Evolutionary conservation across 1,140 invertebrate genomes (phyloP).

Genomic region (Neodiprion pinetum): DNA sequence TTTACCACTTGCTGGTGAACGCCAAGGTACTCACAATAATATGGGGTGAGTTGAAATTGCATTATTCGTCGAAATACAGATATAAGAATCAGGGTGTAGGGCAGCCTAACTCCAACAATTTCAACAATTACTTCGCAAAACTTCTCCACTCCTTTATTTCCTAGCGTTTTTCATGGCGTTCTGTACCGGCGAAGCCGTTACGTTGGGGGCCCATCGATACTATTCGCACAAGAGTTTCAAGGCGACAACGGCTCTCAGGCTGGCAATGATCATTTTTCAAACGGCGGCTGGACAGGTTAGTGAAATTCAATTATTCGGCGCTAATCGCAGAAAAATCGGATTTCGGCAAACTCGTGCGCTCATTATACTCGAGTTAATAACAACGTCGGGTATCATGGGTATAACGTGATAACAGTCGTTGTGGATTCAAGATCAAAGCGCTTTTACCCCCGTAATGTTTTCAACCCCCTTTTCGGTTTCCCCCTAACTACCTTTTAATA

Average conservation of each 20-base stretch:
- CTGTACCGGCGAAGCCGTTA: constrained; percentile 55
- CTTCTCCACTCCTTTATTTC: background rate
- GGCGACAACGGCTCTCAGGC: constrained; percentile 54
- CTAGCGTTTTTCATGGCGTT: constrained; percentile 46
- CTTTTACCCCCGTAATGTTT: background rate
- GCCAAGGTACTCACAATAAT: constrained; percentile 23
- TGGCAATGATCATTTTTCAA: constrained; percentile 57
- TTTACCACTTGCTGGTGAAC: constrained; percentile 24
- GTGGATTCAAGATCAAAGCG: too few relatives aligned
- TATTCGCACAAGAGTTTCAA: constrained; percentile 66
- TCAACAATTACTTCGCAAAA: background rate
- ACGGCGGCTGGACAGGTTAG: constrained; percentile 65
- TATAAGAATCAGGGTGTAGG: background rate
- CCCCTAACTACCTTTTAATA: background rate
- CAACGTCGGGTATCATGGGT: too few relatives aligned
- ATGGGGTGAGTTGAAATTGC: constrained; percentile 32
- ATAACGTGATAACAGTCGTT: too few relatives aligned
- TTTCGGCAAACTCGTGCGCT: background rate
- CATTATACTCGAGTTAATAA: too few relatives aligned
- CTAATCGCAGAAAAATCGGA: background rate
- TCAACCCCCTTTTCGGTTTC: background rate
- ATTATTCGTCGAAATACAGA: background rate
- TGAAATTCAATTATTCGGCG: background rate
- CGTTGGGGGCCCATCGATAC: constrained; percentile 64
- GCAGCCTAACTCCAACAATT: background rate